Percentiles rank a stretch among this genome's conserved stretches.
Evolutionary conservation across 1,140 invertebrate species (phyloP).

Genomic region (Hyposmocoma kahamanoa): DNA sequence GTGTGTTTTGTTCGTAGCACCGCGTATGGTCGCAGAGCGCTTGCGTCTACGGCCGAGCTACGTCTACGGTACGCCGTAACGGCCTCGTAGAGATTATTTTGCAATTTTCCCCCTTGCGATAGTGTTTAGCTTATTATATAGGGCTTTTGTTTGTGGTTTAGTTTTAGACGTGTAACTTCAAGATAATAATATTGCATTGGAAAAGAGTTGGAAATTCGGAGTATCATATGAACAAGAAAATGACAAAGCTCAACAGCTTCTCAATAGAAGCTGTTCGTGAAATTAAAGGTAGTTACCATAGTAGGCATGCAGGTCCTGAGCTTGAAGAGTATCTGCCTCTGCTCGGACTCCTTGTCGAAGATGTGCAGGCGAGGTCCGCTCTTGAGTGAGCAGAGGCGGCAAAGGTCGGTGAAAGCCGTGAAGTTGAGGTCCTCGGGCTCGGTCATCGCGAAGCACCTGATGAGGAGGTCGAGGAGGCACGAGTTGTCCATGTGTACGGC

Average conservation of each 20-base stretch:
- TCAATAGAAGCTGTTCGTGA: too few species aligned
- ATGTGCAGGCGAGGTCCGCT: slow-evolving; percentile 78
- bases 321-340: slow-evolving; percentile 80
- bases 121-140: too few species aligned
- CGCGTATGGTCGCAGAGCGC: slow-evolving; percentile 53
- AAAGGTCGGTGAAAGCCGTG: slow-evolving; percentile 77
- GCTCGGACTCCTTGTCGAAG: slow-evolving; percentile 81
- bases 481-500: slow-evolving; percentile 73
- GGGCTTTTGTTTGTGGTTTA: too few species aligned
- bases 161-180: too few species aligned
- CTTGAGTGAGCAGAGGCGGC: slow-evolving; percentile 79
- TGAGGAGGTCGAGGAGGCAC: slow-evolving; percentile 73
- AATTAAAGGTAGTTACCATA: slow-evolving; percentile 71
- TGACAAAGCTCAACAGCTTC: too few species aligned
- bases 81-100: slow-evolving; percentile 6
- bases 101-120: slow-evolving; percentile 20
- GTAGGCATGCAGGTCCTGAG: slow-evolving; percentile 79
- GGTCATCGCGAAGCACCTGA: slow-evolving; percentile 76
- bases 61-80: slow-evolving; percentile 24
- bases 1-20: slow-evolving; percentile 25
- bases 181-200: too few species aligned
- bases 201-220: too few species aligned
- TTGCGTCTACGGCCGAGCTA: slow-evolving; percentile 46
- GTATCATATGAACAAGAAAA: too few species aligned
- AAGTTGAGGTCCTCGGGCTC: slow-evolving; percentile 80